Percentiles rank a stretch among this genome's conserved stretches.
phyloP scores from a whole-genome alignment of 1,140 invertebrate genomes.

The Parapsyche elsis region DNA sequence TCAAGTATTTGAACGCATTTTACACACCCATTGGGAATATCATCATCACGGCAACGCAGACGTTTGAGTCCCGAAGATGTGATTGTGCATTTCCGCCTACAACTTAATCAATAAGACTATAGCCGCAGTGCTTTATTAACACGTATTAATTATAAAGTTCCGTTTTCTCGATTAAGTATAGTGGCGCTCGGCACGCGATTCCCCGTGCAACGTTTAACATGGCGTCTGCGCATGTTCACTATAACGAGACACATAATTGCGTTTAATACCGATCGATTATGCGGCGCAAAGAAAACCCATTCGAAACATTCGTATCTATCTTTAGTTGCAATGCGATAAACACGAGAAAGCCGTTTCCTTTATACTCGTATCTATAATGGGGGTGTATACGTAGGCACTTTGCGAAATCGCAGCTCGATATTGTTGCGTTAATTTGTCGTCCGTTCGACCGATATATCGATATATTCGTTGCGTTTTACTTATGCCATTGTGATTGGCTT shows the following conservation, averaged over 20 bases:
- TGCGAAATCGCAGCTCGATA: neutral
- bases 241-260: conserved; percentile 35
- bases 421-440: neutral
- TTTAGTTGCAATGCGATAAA: conserved; percentile 23
- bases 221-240: conserved; percentile 13
- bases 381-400: too few species aligned
- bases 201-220: conserved; percentile 8
- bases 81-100: conserved; percentile 1
- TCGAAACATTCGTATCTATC: conserved; percentile 23
- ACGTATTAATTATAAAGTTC: conserved; percentile 40
- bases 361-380: too few species aligned
- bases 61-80: too few species aligned
- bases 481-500: neutral
- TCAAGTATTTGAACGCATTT: too few species aligned
- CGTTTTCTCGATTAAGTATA: conserved; percentile 32
- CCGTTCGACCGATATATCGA: neutral
- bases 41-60: too few species aligned
- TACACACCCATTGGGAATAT: too few species aligned
- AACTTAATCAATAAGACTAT: conserved; percentile 25
- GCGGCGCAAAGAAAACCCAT: conserved; percentile 13
- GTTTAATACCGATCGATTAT: conserved; percentile 34
- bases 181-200: conserved; percentile 30
- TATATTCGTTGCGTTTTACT: neutral
- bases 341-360: conserved; percentile 1
- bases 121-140: conserved; percentile 29